Evolutionary conservation across 2,113 vertebrate species (phyloP).

Genomic region (Holacanthus passer): DNA sequence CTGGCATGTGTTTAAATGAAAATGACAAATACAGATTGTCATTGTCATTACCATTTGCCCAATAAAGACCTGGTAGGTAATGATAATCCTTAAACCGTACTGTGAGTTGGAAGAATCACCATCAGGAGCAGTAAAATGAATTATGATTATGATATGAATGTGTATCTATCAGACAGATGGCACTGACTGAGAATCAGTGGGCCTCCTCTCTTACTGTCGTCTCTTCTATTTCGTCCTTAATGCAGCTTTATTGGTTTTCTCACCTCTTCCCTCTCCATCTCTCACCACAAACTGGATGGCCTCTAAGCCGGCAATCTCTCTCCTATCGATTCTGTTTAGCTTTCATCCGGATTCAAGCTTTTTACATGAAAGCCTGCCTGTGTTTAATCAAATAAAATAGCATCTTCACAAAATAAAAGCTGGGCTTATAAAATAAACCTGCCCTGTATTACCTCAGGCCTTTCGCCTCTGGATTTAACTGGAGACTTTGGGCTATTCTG

Average conservation of each 20-base stretch:
- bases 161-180: constrained; percentile 17
- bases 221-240: constrained; percentile 10
- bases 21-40: too few species aligned
- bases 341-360: constrained; percentile 60
- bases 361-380: constrained; percentile 66
- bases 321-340: constrained; percentile 58
- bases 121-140: neutral
- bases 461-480: constrained; percentile 55
- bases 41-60: too few species aligned
- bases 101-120: neutral
- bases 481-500: constrained; percentile 72
- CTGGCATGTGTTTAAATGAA: too few species aligned
- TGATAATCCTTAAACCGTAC: neutral
- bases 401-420: constrained; percentile 65
- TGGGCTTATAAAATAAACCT: constrained; percentile 49
- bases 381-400: constrained; percentile 62
- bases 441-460: neutral
- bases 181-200: neutral
- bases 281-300: constrained; percentile 43
- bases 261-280: constrained; percentile 50
- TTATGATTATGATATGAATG: neutral
- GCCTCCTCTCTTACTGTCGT: neutral
- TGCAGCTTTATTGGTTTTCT: constrained; percentile 59
- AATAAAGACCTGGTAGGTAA: too few species aligned
- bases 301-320: constrained; percentile 43